Base-by-base conservation (phyloP, 2,888 invertebrate species). In the Ichneumoninae sp. region DNA sequence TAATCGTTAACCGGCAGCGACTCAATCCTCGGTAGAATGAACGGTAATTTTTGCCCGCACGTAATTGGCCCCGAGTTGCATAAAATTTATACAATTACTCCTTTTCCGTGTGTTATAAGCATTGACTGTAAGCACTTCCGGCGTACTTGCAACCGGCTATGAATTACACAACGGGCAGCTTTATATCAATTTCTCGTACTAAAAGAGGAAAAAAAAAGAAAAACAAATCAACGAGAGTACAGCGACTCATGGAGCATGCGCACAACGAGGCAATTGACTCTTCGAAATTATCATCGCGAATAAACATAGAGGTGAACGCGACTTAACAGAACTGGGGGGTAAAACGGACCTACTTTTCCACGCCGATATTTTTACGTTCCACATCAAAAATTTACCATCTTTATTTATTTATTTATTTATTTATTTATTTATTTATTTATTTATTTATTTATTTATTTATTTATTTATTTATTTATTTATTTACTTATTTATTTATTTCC, bases 71-170 rank as follows among this genome's bases (percentile, higher is more conserved):
- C 22, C 22, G 10, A 57, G 57, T 57, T 22, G 22, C 52, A 57
- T 10, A 57, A 57, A 57, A 57, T 57, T 57, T 22, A 22, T 57
- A 57, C 8, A 57, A 26, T 57, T 57, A 22, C 57, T 10, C 26
- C 26, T 57, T 26, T 57, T 57, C 57, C 22, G 26, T 57, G 57
- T 57, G 57, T 57, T 57, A 57, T 57, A 26, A 57, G 22, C 13
- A 57, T 57, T 10, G 26, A 22, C 26, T 10, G 57, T 26, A 57
- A 57, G 22, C 22, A 57, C 26, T 57, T 57, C 57, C 57, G 57
- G 57, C 22, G 26, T 26, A 57, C 26, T 26, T 57, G 26, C 57
- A 22, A 7, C 52, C 8, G 19, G 19, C 57, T 57, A 26, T 26
- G 57, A 13, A 57, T 57, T 57, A 57, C 57, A 57, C 57, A 26